Evolutionary conservation across 2,797 vertebrate species (phyloP), one percentile per base, ranked within the genome.

Genomic region (Nannoperca australis): DNA sequence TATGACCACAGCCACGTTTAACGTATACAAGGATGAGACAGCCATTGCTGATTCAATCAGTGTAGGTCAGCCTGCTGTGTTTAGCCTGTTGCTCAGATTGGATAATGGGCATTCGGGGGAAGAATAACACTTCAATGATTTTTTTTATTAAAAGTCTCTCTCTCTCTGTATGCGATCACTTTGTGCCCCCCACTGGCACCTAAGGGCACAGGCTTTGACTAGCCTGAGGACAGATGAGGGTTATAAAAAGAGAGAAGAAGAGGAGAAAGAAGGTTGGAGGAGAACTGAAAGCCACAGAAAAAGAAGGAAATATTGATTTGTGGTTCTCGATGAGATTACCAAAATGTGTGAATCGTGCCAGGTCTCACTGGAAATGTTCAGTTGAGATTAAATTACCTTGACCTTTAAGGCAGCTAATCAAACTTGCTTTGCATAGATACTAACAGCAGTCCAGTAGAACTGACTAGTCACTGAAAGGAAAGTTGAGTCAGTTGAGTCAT

Each of bases 61-160:
- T 61, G 63, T 53, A 76, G 66, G 58, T 66, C 76, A 54, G 47
- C 64, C 47, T 7, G 15, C 61, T 65, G 78, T 50, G 54, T 73
- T 78, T 63, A 63, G 45, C 73, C 63, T 71, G 64, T 75, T 55
- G 64, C 70, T 83, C 73, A 76, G 78, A 89, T 78, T 89, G 64
- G 63, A 80, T 91, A 84, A 92, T 90, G 44, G 74, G 44, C 50
- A 73, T 54, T 45, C 80, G 63, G 73, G 50, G 53, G 38, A 76
- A 60, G n/a, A 72, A 72, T 56, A 70, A 38, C 27, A 45, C 72
- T 47, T 13, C 42, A 93, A 90, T 81, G 87, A 93, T 93, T 93
- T 84, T 84, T 76, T 72, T 70, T 69, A 13, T 6, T 38, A 10
- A 1, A 64, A 70, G 56, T 77, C 49, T 73, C 54, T 78, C 4